Conservation (phyloP, 64 coral and sea anemone species). For the Anthopleura sola region DNA sequence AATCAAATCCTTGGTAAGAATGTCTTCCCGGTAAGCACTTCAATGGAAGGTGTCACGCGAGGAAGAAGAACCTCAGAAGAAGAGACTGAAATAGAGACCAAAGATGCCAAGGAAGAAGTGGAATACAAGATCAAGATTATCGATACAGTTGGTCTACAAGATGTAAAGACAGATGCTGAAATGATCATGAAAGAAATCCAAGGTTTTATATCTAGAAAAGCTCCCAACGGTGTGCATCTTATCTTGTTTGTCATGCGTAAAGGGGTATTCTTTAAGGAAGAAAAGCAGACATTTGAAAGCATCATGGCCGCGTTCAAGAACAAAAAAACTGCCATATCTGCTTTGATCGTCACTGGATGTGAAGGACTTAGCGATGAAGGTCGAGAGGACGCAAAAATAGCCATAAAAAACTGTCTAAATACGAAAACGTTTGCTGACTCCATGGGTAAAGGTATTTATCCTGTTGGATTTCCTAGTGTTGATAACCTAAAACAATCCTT, state of each 20-base stretch:
- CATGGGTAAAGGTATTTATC: not conserved
- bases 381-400: not conserved
- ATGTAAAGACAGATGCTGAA: not conserved
- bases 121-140: not conserved
- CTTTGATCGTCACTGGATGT: slow-evolving; percentile 9
- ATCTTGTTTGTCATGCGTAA: not conserved
- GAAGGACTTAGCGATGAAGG: not conserved
- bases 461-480: slow-evolving; percentile 9
- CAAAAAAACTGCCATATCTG: not conserved
- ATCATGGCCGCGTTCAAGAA: not conserved
- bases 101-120: not conserved
- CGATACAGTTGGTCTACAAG: not conserved
- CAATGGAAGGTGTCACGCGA: too few species aligned
- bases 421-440: not conserved
- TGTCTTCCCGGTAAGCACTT: not conserved
- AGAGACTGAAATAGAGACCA: not conserved
- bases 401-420: not conserved
- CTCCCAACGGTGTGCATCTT: not conserved
- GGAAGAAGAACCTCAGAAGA: too few species aligned
- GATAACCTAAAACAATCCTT: not conserved
- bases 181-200: not conserved
- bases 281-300: not conserved
- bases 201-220: not conserved
- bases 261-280: not conserved
- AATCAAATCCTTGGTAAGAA: not conserved